phyloP scores from a whole-genome alignment of 2,888 invertebrate species.

The Cryptocheilus praepositus region DNA sequence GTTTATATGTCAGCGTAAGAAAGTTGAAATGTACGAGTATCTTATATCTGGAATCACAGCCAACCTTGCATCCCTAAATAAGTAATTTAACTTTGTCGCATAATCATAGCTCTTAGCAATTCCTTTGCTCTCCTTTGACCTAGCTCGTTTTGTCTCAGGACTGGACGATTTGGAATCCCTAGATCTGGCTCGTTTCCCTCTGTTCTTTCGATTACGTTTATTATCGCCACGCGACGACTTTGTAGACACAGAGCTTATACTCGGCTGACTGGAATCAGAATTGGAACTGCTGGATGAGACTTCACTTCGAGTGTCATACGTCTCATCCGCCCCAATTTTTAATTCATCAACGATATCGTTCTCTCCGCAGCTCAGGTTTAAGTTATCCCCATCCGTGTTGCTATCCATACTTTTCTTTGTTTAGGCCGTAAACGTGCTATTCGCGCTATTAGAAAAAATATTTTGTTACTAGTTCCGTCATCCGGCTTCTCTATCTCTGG shows the following conservation, averaged over 20 bases:
- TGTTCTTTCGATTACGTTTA: conserved; percentile 67
- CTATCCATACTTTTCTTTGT: conserved; percentile 50
- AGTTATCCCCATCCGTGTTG: conserved; percentile 67
- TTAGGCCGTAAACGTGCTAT: conserved; percentile 27
- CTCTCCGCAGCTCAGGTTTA: conserved; percentile 69
- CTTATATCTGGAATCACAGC: conserved; percentile 37
- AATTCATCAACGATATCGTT: conserved; percentile 87
- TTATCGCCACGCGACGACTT: conserved; percentile 77
- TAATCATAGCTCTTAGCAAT: conserved; percentile 87
- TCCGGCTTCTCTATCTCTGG: conserved; percentile 42
- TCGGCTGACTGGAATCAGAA: conserved; percentile 81
- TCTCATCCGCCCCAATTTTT: conserved; percentile 84
- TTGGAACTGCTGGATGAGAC: conserved; percentile 88
- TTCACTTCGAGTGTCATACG: conserved; percentile 91
- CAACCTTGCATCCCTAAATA: conserved; percentile 91
- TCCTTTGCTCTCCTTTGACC: conserved; percentile 71
- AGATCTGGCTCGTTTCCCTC: conserved; percentile 67
- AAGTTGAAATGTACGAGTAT: conserved; percentile 4
- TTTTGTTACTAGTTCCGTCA: conserved; percentile 37
- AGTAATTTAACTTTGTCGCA: conserved; percentile 91
- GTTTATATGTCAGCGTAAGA: conserved; percentile 7
- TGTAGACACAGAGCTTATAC: conserved; percentile 87
- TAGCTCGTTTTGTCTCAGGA: conserved; percentile 71
- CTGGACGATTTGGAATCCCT: conserved; percentile 70
- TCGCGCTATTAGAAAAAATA: conserved; percentile 38